These are phyloP conservation scores for Sussaba pulchella DNA, from an alignment of 2,888 invertebrate genomes.

Conservation along the genomic window DNA sequence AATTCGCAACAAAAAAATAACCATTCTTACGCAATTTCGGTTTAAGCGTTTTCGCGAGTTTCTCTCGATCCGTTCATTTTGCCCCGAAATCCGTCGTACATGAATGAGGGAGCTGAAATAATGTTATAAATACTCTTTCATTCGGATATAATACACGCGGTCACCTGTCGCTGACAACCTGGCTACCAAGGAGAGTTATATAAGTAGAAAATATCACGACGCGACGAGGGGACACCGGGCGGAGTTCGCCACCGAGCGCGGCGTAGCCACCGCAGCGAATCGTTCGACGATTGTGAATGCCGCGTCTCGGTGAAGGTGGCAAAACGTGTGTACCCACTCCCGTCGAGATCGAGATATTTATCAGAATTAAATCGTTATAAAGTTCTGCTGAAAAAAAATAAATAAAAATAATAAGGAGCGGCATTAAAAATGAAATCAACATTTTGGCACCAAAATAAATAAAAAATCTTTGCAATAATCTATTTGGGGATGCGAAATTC, in stretches of 20 bases:
- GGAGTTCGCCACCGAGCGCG: constrained; percentile 28
- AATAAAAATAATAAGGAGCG: not conserved
- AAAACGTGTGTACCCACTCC: constrained; percentile 4
- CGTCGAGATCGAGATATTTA: not conserved
- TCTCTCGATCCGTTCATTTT: too few relatives aligned
- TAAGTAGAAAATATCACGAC: constrained; percentile 71
- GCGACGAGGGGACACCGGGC: constrained; percentile 36
- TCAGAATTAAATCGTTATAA: not conserved
- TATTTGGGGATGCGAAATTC: too few relatives aligned
- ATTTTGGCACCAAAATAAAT: too few relatives aligned
- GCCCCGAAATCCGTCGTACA: not conserved
- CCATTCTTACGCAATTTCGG: too few relatives aligned
- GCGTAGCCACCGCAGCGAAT: constrained; percentile 38
- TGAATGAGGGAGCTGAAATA: not conserved
- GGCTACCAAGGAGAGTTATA: constrained; percentile 69
- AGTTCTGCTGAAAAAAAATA: not conserved
- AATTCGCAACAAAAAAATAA: too few relatives aligned
- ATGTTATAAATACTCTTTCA: constrained; percentile 60
- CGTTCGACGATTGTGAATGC: constrained; percentile 41
- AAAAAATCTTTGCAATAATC: too few relatives aligned
- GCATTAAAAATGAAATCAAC: too few relatives aligned
- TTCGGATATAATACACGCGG: constrained; percentile 56
- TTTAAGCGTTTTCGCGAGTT: not conserved
- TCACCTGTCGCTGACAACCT: constrained; percentile 53
- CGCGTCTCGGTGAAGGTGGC: constrained; percentile 32